phyloP scores from a whole-genome alignment of 2,797 vertebrate species.

The Glyptemys insculpta region DNA sequence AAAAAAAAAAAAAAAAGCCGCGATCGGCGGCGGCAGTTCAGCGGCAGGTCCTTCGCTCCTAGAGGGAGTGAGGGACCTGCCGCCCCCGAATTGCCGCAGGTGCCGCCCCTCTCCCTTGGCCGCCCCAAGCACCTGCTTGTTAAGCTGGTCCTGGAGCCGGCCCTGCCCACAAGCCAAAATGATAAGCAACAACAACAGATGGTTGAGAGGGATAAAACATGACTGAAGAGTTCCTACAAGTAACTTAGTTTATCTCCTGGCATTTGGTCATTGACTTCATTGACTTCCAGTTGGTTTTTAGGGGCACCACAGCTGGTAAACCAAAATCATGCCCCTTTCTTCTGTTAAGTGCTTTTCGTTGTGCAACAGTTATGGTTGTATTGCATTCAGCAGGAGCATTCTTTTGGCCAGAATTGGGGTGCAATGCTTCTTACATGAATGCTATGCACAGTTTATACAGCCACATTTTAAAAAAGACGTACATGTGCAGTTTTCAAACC shows the following conservation, averaged over 20 bases:
- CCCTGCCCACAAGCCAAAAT: neutral
- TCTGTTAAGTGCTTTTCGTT: neutral
- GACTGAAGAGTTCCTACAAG: neutral
- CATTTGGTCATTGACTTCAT: neutral
- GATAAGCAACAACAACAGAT: neutral
- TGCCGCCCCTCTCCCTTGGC: no score
- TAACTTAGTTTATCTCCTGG: neutral
- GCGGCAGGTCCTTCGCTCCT: no score
- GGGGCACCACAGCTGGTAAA: neutral
- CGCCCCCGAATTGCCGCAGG: no score
- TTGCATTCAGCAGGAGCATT: neutral
- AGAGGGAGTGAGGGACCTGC: no score
- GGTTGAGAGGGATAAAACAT: neutral
- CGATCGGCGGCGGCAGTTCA: no score
- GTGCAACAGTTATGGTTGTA: fast-evolving
- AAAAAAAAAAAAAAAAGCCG: no score
- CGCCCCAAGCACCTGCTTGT: no score
- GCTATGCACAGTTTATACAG: neutral
- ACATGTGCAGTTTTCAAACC: neutral
- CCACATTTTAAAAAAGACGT: neutral
- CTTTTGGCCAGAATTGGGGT: neutral
- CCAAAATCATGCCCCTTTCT: neutral
- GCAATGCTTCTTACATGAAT: neutral
- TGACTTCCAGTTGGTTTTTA: neutral
- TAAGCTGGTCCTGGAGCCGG: no score